phyloP scores from a whole-genome alignment of 2,797 vertebrate genomes.

The Sebastolobus alascanus region DNA sequence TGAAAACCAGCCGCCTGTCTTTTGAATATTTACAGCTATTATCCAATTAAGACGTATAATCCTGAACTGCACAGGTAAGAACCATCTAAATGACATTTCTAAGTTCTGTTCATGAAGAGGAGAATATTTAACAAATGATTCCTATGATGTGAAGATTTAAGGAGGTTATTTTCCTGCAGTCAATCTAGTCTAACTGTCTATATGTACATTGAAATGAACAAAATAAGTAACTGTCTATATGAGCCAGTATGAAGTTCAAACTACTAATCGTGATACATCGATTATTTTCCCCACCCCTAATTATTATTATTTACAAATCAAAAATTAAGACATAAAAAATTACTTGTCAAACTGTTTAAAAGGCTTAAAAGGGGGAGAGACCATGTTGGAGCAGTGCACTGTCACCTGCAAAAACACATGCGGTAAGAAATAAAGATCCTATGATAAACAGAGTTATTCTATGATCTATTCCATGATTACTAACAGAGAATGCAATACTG shows the following conservation, averaged over 20 bases:
- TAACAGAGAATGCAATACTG: not conserved
- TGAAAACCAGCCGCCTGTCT: not conserved
- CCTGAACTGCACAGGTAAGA: not conserved
- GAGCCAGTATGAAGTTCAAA: not conserved
- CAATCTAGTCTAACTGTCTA: not conserved
- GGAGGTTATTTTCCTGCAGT: not conserved
- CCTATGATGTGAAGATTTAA: not conserved
- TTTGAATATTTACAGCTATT: not conserved
- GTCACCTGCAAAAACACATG: not conserved
- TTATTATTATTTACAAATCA: not conserved
- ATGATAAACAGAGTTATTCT: not conserved
- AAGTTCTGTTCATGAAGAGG: not conserved
- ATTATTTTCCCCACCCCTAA: not conserved
- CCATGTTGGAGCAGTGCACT: not conserved
- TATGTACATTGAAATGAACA: not conserved
- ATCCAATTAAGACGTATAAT: slow-evolving; percentile 3
- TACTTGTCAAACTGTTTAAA: not conserved
- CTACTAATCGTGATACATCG: not conserved
- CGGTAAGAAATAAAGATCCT: not conserved
- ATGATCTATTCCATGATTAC: not conserved
- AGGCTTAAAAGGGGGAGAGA: not conserved
- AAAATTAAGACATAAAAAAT: not conserved
- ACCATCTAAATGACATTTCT: not conserved
- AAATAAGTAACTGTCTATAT: not conserved
- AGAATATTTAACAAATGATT: not conserved